Evolutionary conservation across 2,888 invertebrate genomes (phyloP).

Genomic region (Caenorhabditis wallacei): DNA sequence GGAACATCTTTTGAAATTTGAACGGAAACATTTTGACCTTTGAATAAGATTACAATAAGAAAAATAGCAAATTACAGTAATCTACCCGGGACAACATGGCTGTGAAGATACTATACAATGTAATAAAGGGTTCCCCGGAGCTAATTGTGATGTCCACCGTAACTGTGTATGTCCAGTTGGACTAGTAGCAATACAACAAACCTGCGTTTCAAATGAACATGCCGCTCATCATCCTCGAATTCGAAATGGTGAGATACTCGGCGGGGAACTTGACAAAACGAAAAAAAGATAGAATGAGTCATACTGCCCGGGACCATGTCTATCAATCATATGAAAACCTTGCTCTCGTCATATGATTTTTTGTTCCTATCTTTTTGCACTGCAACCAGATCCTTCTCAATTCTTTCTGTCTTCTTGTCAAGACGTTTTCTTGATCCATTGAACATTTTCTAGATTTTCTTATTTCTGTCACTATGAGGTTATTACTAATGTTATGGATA

Average conservation of each 20-base stretch:
- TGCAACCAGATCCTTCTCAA: constrained; percentile 18
- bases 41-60: neutral
- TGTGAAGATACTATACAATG: constrained; percentile 81
- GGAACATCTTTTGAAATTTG: constrained; percentile 4
- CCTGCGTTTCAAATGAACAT: constrained; percentile 67
- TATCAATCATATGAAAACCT: constrained; percentile 60
- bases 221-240: constrained; percentile 30
- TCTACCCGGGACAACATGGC: constrained; percentile 80
- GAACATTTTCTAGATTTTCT: neutral
- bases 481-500: constrained; percentile 6
- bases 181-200: constrained; percentile 73
- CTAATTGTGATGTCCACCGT: constrained; percentile 74
- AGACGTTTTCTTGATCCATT: neutral
- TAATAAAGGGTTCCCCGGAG: constrained; percentile 77
- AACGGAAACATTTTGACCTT: neutral
- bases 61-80: constrained; percentile 68
- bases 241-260: constrained; percentile 23
- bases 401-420: neutral
- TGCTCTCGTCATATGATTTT: constrained; percentile 53
- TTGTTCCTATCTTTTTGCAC: constrained; percentile 37
- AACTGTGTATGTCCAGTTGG: constrained; percentile 80
- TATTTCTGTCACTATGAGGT: constrained; percentile 47
- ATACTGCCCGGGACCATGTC: constrained; percentile 47
- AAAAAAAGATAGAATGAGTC: constrained; percentile 42
- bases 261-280: constrained; percentile 1